These are phyloP conservation scores for Eciton burchellii DNA, from an alignment of 1,140 invertebrate genomes.

Conservation along the genomic window DNA sequence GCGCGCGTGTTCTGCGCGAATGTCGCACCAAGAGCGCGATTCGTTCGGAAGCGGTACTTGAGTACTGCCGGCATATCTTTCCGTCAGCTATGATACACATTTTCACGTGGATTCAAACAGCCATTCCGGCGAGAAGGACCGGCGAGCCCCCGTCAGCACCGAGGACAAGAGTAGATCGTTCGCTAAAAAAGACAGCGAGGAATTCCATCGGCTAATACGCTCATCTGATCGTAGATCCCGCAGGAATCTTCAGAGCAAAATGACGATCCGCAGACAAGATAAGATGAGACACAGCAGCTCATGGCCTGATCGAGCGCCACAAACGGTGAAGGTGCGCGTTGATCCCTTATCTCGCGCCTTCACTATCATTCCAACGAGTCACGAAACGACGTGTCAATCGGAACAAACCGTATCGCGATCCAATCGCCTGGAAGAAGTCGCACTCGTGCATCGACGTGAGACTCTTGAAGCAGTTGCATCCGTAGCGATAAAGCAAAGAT, in stretches of 20 bases:
- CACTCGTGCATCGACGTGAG: constrained; percentile 53
- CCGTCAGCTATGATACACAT: background rate
- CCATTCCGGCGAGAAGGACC: background rate
- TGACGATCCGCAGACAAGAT: constrained; percentile 70
- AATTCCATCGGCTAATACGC: background rate
- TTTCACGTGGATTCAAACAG: constrained; percentile 22
- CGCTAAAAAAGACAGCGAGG: background rate
- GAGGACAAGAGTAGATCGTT: background rate
- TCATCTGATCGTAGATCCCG: constrained; percentile 1
- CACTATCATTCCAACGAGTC: constrained; percentile 75
- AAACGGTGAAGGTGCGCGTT: constrained; percentile 76
- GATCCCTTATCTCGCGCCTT: constrained; percentile 77
- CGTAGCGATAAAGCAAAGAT: constrained; percentile 38
- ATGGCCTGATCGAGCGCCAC: constrained; percentile 74
- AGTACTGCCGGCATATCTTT: background rate
- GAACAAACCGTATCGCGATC: background rate
- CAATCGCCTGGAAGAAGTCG: constrained; percentile 60
- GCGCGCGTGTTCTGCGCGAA: constrained; percentile 8
- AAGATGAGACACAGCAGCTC: constrained; percentile 79
- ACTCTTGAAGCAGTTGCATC: constrained; percentile 22
- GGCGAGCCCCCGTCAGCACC: background rate
- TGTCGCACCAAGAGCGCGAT: constrained; percentile 20
- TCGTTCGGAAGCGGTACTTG: constrained; percentile 1
- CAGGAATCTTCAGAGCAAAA: constrained; percentile 41
- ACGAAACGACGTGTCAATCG: constrained; percentile 52